Conservation (phyloP, 2,113 vertebrate genomes). For the Pogona vitticeps region DNA sequence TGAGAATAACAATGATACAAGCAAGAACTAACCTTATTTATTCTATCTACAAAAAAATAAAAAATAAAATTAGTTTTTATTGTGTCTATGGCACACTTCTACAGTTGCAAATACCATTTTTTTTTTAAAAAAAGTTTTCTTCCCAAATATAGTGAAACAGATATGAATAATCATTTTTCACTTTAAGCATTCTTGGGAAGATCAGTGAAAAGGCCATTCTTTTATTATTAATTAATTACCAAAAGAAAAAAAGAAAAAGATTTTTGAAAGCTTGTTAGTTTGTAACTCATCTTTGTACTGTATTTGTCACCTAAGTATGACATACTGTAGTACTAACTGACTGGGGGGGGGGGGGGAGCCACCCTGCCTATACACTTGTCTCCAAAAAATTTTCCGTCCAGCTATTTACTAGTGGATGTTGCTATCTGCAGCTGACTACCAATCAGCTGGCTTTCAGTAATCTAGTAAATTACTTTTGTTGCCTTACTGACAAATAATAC, state of each 20-base stretch:
- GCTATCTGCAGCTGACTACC: neutral
- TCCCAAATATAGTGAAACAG: neutral
- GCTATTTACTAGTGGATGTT: neutral
- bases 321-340: neutral
- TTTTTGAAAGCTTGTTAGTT: neutral
- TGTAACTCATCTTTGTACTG: neutral
- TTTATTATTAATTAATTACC: neutral
- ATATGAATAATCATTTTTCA: neutral
- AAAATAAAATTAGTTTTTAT: neutral
- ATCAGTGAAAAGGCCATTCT: neutral
- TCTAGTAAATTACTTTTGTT: neutral
- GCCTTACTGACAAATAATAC: neutral
- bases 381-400: neutral
- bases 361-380: neutral
- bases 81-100: neutral
- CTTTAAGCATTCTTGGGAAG: neutral
- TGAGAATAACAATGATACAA: neutral
- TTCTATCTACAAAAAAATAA: neutral
- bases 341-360: neutral
- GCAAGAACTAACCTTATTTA: neutral
- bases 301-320: neutral
- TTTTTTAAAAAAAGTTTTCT: neutral
- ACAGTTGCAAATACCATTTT: neutral
- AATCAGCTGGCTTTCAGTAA: neutral
- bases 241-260: neutral